A percentile compares a stretch with the other conserved stretches of the same genome.
Evolutionary conservation across 2,113 vertebrate species (phyloP).

Genomic region (Leptobrachium leishanense): DNA sequence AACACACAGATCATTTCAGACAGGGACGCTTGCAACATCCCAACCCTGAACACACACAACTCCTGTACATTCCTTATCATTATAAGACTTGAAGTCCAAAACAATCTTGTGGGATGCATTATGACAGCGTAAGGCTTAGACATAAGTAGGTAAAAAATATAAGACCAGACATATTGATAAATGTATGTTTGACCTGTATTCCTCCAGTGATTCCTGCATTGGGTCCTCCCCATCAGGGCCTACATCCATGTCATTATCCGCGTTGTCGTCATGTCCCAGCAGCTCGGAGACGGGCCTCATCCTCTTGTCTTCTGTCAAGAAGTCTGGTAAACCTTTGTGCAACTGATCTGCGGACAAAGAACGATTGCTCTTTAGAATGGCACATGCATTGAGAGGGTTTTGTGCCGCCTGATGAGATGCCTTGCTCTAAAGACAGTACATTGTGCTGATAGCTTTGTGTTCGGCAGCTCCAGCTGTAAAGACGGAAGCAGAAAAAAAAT

Average conservation of each 20-base stretch:
- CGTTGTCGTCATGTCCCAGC: constrained; percentile 47
- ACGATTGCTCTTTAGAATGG: constrained; percentile 46
- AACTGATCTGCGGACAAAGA: constrained; percentile 57
- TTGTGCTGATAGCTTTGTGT: constrained; percentile 44
- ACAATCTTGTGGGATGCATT: too few species aligned
- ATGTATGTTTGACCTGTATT: constrained; percentile 59
- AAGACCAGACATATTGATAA: neutral
- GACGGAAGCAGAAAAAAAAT: constrained; percentile 19
- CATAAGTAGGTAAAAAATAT: neutral
- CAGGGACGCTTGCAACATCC: too few species aligned
- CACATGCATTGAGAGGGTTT: constrained; percentile 42
- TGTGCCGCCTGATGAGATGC: constrained; percentile 31
- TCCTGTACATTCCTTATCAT: too few species aligned
- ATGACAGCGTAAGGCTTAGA: too few species aligned
- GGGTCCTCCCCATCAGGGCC: constrained; percentile 57
- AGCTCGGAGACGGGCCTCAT: constrained; percentile 43
- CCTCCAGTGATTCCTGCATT: constrained; percentile 55
- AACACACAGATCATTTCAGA: too few species aligned
- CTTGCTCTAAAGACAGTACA: constrained; percentile 33
- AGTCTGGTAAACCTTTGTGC: constrained; percentile 40
- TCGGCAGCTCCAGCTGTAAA: constrained; percentile 43
- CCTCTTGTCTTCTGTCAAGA: constrained; percentile 40
- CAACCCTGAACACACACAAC: too few species aligned
- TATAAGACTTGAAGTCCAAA: too few species aligned
- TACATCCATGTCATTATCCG: constrained; percentile 59